Evolutionary conservation across 2,888 invertebrate species (phyloP), one percentile per base, ranked within the genome.

Genomic region (Melanotus villosus): DNA sequence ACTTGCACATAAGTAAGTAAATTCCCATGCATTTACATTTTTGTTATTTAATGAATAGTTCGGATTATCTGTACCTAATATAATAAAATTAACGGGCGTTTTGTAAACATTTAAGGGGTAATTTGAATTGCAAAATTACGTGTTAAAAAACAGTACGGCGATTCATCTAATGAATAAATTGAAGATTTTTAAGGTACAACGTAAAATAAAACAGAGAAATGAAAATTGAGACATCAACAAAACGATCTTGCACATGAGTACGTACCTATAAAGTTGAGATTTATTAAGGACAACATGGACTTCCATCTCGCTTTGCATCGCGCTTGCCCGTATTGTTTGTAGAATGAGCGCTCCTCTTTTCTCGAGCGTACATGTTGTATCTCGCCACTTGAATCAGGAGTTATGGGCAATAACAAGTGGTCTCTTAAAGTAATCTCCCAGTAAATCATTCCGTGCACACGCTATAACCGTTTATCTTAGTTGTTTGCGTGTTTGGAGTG

Each of bases 391-490:
- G 81, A 82, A 84, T 84, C 83, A 83, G 81, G 82, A 84, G 84
- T 84, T 84, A 84, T 84, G 83, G 83, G 82, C 83, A 83, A 84
- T 84, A 84, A 84, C 84, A 84, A 84, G 84, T 84, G 84, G 84
- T 82, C 84, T 84, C 84, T 84, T 83, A 83, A 82, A 83, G 83
- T 84, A 84, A 84, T 84, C 84, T 83, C 78, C 79, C 80, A 80
- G 81, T 84, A 84, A 84, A 84, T 84, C 84, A 84, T 83, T 80
- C 80, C 74, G 80, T 76, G 80, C 81, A 80, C 81, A 83, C 81
- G 81, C 81, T 77, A 77, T 73, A 76, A 75, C 77, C 75, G 78
- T 80, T 80, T 75, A 77, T 82, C 80, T 81, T 78, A 65, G 75
- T 80, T 66, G 70, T 66, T 68, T 74, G 72, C 68, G 66, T 63